Evolutionary conservation across 2,797 vertebrate species (phyloP).

Genomic region (Phoebastria nigripes): DNA sequence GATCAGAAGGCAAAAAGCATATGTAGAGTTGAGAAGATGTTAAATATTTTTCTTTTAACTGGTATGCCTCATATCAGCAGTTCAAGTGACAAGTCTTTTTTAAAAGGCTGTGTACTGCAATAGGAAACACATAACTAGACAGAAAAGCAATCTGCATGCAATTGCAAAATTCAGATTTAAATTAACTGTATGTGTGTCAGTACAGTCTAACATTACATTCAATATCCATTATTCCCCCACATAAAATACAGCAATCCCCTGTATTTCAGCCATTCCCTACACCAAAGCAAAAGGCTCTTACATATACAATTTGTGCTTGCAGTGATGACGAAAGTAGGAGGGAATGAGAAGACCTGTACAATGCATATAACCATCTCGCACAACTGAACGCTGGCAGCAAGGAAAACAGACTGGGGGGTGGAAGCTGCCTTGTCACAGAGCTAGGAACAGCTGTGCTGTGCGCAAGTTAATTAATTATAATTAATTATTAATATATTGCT

Average conservation of each 20-base stretch:
- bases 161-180: background rate
- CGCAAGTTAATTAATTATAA: background rate
- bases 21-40: background rate
- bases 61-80: background rate
- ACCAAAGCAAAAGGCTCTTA: background rate
- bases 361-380: background rate
- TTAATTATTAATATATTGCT: background rate
- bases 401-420: background rate
- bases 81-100: background rate
- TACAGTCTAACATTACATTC: background rate
- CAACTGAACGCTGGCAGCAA: background rate
- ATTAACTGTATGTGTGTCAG: background rate
- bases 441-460: background rate
- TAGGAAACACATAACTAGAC: background rate
- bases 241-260: background rate
- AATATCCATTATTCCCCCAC: background rate
- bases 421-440: background rate
- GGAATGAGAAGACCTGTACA: background rate
- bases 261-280: background rate
- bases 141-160: background rate
- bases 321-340: background rate
- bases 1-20: constrained; percentile 51
- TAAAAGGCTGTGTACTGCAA: background rate
- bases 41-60: constrained; percentile 9
- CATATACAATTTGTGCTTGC: background rate